Evolutionary conservation across 2,888 invertebrate genomes (phyloP), one percentile per base, ranked within the genome.

Genomic region (Hirtodrosophila confusa): DNA sequence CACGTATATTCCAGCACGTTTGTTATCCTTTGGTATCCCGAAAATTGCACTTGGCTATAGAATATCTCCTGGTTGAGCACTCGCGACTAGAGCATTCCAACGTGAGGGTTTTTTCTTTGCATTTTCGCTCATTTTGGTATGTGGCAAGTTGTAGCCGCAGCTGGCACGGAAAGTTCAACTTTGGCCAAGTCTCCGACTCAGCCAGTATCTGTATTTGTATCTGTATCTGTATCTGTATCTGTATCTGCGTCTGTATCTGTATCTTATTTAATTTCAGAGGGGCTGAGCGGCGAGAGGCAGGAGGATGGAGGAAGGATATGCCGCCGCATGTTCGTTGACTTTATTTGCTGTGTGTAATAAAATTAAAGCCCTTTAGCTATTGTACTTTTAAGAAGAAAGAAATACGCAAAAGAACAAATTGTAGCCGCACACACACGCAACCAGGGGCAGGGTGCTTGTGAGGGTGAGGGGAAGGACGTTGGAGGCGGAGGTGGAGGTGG

Each of bases 331-430:
- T 84, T 79, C 86, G 86, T 83, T 78, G 88, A 84, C 83, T 84
- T 84, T 87, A 84, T 87, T 85, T 87, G 83, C 74, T 85, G 80
- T 80, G 72, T 85, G 87, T 87, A 84, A 84, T 84, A 84, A 84
- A 84, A 84, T 84, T 84, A 84, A 87, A 87, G 83, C 88, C 83
- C 88, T 84, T 84, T 84, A 87, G 83, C 86, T 85, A 87, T 87
- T 87, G 83, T 87, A 79, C 71, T 76, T 87, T 69, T 63, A 64
- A 69, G 66, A 53, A 64, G 36, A 56, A 36, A 31, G 41, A 33
- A 56, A 54, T 64, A 51, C 57, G 63, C 53, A 60, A 64, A 51
- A 60, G 60, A 69, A 86, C 84, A 84, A 84, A 80, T 80, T 80
- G 75, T 75, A 82, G 63, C 40, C 51, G 36, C 44, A 39, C 39